Base-by-base conservation (phyloP, 2,797 vertebrate genomes). In the Distichodus sexfasciatus region DNA sequence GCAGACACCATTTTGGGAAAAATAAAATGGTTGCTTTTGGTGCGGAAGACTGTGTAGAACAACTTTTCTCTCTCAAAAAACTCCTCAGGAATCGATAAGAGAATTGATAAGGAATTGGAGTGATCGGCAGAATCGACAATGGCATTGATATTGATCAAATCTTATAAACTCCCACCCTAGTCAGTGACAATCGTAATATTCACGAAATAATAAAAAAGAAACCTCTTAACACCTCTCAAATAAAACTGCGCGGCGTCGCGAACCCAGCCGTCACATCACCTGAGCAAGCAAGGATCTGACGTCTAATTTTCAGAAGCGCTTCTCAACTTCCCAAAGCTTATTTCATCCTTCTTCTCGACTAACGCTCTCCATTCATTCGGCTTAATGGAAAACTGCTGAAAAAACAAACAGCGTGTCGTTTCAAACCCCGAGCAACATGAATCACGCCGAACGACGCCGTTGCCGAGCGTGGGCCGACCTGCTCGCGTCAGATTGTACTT, bases 401-500 rank as follows among this genome's bases (percentile, higher is more conserved):
- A n/a, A 81, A 74, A 75, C 48, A 69, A 71, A 76, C 38, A 36
- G 28, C 15, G 10, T 55, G 48, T 46, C 17, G 9, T 60, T 65
- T 69, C 46, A 33, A 50, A 63, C 12, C 29, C 46, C 21, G 28
- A 50, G n/a, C 68, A 74, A 67, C 60, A 67, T 81, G 55, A 86
- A 83, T 85, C 82, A 80, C 66, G 75, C 19, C 3, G 74, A 72
- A 74, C 74, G 7, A 35, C n/a, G 15, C 7, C n/a, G 46, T 5
- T 26, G 7, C 43, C 12, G 63, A 9, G 2, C 0, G 58, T 36
- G 24, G 19, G 40, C 61, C 59, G 40, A 36, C 62, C 55, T 74
- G 77, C 74, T 78, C 67, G 44, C 48, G 74, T 74, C 77, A 85
- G 83, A 86, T 86, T 82, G 76, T 35, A 51, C 81, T 64, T 81